Conservation (phyloP, 2,113 vertebrate species). For the Nothocercus julius region DNA sequence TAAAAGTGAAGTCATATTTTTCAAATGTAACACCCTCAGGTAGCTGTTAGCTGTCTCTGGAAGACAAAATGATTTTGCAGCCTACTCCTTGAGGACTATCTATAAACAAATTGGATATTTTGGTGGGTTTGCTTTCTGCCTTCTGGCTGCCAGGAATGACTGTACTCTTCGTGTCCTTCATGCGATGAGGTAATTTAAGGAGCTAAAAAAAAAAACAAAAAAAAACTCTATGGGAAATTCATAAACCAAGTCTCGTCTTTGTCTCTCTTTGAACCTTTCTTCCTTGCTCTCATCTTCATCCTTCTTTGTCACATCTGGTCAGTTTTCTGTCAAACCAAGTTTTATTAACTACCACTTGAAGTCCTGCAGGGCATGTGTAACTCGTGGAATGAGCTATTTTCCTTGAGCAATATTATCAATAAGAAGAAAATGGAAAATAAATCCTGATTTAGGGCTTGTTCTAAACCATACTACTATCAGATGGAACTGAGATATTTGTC, state of each 20-base stretch:
- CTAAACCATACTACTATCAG: not conserved
- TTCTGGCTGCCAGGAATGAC: conserved; percentile 34
- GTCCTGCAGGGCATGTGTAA: not conserved
- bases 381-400: conserved; percentile 27
- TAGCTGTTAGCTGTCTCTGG: conserved; percentile 54
- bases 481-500: not conserved
- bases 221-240: not conserved
- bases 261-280: not conserved
- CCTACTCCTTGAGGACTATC: conserved; percentile 32
- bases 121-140: conserved; percentile 57
- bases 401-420: conserved; percentile 30
- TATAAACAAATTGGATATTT: conserved; percentile 68
- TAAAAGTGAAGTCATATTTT: conserved; percentile 44
- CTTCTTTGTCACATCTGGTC: conserved; percentile 3
- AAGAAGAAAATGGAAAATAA: conserved; percentile 56
- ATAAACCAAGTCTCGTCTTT: not conserved
- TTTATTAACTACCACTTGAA: conserved; percentile 19
- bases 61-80: conserved; percentile 70
- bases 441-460: conserved; percentile 15
- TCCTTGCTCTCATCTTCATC: not conserved
- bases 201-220: not conserved
- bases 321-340: conserved; percentile 58
- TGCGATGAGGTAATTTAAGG: conserved; percentile 45
- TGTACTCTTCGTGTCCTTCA: conserved; percentile 36
- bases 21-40: conserved; percentile 43